Base-by-base conservation (phyloP, 2,888 invertebrate species). In the Tanaodytes sp. region DNA sequence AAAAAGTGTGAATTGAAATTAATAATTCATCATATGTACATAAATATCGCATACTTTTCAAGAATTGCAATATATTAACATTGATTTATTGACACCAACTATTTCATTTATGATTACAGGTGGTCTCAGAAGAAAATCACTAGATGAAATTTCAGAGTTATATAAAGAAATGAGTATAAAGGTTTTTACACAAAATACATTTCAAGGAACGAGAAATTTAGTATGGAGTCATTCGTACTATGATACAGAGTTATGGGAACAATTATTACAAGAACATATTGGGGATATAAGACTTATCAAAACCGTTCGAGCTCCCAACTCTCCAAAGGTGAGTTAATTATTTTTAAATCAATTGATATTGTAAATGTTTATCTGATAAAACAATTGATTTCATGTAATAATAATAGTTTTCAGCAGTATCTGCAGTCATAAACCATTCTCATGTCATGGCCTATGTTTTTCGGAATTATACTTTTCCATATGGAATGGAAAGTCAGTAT, bases 221-320 rank as follows among this genome's bases (percentile, higher is more conserved):
- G 90, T 95, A n/a, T 92, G 92, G 90, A 91, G 90, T 62, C 95
- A 96, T 81, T 91, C 95, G 0, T 96, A 95, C 86, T 96, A 97
- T 84, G 93, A 96, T 81, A 94, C 95, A 0, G 88, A 88, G 0
- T 87, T 91, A 11, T 96, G 95, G 94, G 94, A 95, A 83, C 86
- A 89, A 65, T 86, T 95, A 79, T 85, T 96, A 42, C 89, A 90
- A 81, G 88, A 89, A 61, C 87, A 90, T 74, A 85, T 92, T 23
- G 89, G 90, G 0, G 89, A 91, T 64, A 85, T 85, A 68, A 87
- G 88, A 33, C 85, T 93, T 19, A 89, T 91, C 33, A 88, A 90
- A 75, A 89, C 89, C 1, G 82, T 87, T 15, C 85, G 88, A 39
- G 87, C 88, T 75, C 81, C 84, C 15, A 85, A 85, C 57, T 86